These are phyloP conservation scores for Sphaerophoria taeniata DNA, from an alignment of 2,888 invertebrate species.

Conservation along the genomic window DNA sequence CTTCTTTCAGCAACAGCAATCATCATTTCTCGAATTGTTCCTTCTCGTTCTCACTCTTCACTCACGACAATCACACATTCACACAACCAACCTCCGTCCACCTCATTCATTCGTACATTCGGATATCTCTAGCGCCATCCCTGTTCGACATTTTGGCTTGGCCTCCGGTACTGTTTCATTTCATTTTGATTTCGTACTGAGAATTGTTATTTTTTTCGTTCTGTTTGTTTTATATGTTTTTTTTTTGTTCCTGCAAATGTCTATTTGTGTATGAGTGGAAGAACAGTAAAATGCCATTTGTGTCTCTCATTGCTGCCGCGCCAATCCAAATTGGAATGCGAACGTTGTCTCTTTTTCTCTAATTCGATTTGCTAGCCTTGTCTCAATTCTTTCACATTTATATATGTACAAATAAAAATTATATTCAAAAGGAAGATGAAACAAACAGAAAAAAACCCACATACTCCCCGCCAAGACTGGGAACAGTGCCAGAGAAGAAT, in stretches of 20 bases:
- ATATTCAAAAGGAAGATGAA: constrained; percentile 54
- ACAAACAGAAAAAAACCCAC: constrained; percentile 22
- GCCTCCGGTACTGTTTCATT: constrained; percentile 68
- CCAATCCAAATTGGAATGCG: constrained; percentile 73
- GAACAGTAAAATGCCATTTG: constrained; percentile 74
- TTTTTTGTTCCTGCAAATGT: constrained; percentile 51
- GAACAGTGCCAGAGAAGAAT: constrained; percentile 20
- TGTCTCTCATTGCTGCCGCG: constrained; percentile 72
- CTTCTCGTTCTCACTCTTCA: constrained; percentile 67
- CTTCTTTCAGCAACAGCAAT: not conserved
- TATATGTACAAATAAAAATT: constrained; percentile 73
- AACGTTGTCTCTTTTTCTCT: constrained; percentile 60
- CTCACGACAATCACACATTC: constrained; percentile 1
- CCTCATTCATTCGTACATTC: constrained; percentile 20
- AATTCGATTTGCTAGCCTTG: not conserved
- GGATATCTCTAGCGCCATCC: constrained; percentile 45
- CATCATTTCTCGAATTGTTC: constrained; percentile 73
- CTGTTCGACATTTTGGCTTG: constrained; percentile 44
- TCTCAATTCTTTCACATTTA: constrained; percentile 67
- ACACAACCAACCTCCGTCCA: constrained; percentile 39
- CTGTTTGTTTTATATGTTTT: constrained; percentile 59
- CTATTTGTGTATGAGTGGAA: constrained; percentile 74
- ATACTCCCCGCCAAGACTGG: constrained; percentile 7
- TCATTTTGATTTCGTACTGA: constrained; percentile 71
- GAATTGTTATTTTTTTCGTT: constrained; percentile 52